Base-by-base conservation (phyloP, 2,888 invertebrate genomes). In the Tethea ocularis region DNA sequence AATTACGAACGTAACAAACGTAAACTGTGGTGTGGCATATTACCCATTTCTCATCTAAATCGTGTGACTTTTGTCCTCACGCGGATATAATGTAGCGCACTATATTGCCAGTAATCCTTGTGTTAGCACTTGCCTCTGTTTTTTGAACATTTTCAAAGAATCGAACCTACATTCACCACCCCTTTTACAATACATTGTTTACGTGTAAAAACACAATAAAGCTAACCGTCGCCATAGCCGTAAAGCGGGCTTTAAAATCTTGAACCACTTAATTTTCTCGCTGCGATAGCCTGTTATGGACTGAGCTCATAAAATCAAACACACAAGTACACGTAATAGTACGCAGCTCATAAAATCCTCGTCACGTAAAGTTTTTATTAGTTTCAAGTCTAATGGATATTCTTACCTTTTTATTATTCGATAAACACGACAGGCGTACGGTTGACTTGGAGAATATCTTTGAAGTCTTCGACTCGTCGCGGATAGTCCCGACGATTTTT, bases 41-140 rank as follows among this genome's bases (percentile, higher is more conserved):
- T 78, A 78, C 73, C 78, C 82, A 86, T 87, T 80, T 84, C 78
- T 87, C 88, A 86, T 84, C 78, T 84, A 82, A 86, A 86, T 86
- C 75, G 85, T 76, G 82, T 74, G 86, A 85, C 83, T 85, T 84
- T 77, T 78, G 75, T 75, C 75, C 81, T 77, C 77, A 82, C 75
- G 74, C 75, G 75, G 78, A 80, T 78, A 80, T 86, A 87, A 87
- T 85, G 86, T 82, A 69, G 74, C 83, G 72, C 81, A 82, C 79
- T 87, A 87, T 86, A 86, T 82, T 83, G 83, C 78, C 74, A 67
- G 80, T 86, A 86, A 86, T 86, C 84, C 81, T 62, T 63, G 72
- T 66, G 68, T 78, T 74, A 80, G 74, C 70, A 72, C 69, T 71
- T 64, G 64, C 70, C 63, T 77, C 71, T 78, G 61, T 65, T 63